Base-by-base conservation (phyloP, 2,797 vertebrate species). In the Craterocephalus amniculus region DNA sequence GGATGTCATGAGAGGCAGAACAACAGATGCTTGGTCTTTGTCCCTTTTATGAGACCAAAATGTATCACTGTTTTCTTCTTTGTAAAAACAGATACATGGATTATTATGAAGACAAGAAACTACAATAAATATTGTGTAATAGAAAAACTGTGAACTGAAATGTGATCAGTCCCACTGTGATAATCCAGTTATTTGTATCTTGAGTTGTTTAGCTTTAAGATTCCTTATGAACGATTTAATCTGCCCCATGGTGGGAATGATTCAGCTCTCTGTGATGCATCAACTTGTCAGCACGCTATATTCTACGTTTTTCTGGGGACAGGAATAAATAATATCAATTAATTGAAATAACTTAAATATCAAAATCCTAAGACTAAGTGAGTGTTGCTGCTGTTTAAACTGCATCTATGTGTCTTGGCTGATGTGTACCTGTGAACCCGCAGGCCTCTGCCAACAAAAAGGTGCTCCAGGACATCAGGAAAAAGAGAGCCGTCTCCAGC, bases 391-490 rank as follows among this genome's bases (percentile, higher is more conserved):
- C 24, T 32, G 34, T 49, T 56, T 32, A 34, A 51, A 51, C 11
- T 12, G 18, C 4, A 43, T 43, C 45, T 2, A 3, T 9, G 18
- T 29, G 10, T n/a, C 3, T 6, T 18, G 11, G 49, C 20, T 67
- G 36, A 10, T 55, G 16, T 27, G 56, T 81, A 92, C 98, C 98
- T 89, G 97, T 99, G 90, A 99, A 98, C 10, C 97, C 96, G 56
- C 97, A 99, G 0, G 97, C 97, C 89, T 99, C 97, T 0, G 98
- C 98, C 89, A 99, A 84, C 49, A 99, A 94, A 80, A 99, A 99
- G 0, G 97, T 99, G 89, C 98, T 99, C 98, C 98, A 99, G 58
- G 98, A 99, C 97, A 99, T 98, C 74, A 99, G 83, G 93, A 99
- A 99, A 84, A 99, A 99, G 55, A 99, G 90, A 9, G 96, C 97